phyloP scores from a whole-genome alignment of 2,113 vertebrate genomes.

The Aptenodytes patagonicus region DNA sequence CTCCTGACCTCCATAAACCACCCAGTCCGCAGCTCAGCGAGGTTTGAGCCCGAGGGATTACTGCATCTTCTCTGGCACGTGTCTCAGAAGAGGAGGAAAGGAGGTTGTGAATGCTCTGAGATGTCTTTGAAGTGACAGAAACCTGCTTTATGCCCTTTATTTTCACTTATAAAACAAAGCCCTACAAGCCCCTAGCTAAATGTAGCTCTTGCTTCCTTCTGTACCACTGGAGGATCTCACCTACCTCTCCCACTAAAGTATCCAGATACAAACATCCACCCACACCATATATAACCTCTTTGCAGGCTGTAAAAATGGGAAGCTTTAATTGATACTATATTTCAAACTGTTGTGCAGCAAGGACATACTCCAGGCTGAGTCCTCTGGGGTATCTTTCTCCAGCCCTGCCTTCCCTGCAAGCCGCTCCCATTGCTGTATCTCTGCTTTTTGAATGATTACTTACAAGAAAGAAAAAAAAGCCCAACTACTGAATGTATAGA shows the following conservation, averaged over 20 bases:
- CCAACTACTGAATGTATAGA: neutral
- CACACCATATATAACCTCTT: conserved; percentile 26
- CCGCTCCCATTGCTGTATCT: neutral
- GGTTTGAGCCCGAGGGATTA: neutral
- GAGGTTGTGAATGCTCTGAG: neutral
- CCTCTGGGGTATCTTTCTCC: conserved; percentile 19
- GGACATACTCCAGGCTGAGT: conserved; percentile 12
- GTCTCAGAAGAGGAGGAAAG: neutral
- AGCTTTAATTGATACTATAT: conserved; percentile 69
- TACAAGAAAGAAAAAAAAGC: neutral
- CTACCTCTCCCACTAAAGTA: conserved; percentile 16
- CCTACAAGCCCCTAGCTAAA: neutral
- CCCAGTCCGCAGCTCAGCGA: fast-evolving
- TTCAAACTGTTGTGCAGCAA: conserved; percentile 59
- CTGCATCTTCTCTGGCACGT: neutral
- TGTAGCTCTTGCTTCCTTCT: neutral
- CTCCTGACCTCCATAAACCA: neutral
- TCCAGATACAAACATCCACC: conserved; percentile 12
- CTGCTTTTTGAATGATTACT: conserved; percentile 8
- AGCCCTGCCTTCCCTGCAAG: neutral
- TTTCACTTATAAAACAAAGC: neutral
- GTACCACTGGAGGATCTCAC: neutral
- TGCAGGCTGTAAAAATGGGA: conserved; percentile 27
- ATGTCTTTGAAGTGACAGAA: neutral
- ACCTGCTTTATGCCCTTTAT: conserved; percentile 29